Evolutionary conservation across 2,888 invertebrate species (phyloP).

Genomic region (Agonum fuliginosum): DNA sequence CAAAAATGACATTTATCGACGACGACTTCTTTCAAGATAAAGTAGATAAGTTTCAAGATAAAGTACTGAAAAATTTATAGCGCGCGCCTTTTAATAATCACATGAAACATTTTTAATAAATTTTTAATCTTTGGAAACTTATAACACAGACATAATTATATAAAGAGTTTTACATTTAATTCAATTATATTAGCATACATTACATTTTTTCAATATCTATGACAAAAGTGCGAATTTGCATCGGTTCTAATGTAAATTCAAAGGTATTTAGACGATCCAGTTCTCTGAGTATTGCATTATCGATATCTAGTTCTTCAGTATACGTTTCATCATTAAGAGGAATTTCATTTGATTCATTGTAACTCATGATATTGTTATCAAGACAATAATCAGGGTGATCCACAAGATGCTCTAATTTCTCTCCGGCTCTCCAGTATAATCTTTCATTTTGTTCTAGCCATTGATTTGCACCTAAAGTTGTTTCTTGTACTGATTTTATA

Average conservation of each 20-base stretch:
- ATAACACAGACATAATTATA: conserved; percentile 15
- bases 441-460: conserved; percentile 75
- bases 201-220: conserved; percentile 66
- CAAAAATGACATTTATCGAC: conserved; percentile 34
- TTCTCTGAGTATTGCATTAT: conserved; percentile 44
- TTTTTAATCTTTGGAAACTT: conserved; percentile 31
- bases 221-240: conserved; percentile 85
- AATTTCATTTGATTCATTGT: conserved; percentile 47
- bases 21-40: too few relatives aligned
- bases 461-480: conserved; percentile 73
- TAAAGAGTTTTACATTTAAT: background rate
- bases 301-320: conserved; percentile 19
- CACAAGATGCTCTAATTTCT: conserved; percentile 66
- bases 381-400: conserved; percentile 56
- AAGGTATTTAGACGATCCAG: conserved; percentile 63
- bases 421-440: conserved; percentile 74
- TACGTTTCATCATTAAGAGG: conserved; percentile 61
- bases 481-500: conserved; percentile 70
- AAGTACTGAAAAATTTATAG: background rate
- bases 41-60: too few relatives aligned
- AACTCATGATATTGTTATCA: too few relatives aligned
- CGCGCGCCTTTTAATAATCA: background rate
- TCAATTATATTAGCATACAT: conserved; percentile 6
- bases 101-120: background rate
- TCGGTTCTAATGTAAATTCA: conserved; percentile 78